phyloP scores from a whole-genome alignment of 2,113 vertebrate species.

The Mesitornis unicolor region DNA sequence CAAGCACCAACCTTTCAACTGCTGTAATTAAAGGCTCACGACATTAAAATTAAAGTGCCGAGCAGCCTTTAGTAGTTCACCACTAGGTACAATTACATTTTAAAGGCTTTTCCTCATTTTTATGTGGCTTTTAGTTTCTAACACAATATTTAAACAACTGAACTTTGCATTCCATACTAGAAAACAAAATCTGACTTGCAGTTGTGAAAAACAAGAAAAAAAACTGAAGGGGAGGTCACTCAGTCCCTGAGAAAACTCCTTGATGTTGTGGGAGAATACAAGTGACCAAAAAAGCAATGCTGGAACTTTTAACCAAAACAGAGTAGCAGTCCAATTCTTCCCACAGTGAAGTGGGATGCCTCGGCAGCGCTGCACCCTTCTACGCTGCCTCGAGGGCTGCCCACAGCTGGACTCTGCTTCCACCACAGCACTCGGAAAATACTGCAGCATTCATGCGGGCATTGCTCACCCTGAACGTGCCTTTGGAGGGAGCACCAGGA shows the following conservation, averaged over 20 bases:
- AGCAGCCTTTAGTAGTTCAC: background rate
- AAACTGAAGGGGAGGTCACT: background rate
- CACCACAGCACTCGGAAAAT: background rate
- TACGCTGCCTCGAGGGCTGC: rapidly evolving
- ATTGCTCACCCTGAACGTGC: background rate
- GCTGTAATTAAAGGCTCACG: constrained; percentile 25
- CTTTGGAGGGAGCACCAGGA: background rate
- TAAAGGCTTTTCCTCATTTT: background rate
- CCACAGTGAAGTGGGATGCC: rapidly evolving
- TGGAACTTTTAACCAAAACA: background rate
- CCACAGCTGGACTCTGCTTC: background rate
- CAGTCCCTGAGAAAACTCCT: no score
- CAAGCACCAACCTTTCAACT: constrained; percentile 43
- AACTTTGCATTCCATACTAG: background rate
- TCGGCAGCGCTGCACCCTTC: background rate
- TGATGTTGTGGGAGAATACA: background rate
- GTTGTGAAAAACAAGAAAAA: background rate
- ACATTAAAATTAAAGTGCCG: background rate
- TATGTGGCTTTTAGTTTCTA: background rate
- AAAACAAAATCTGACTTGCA: background rate
- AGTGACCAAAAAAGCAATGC: background rate
- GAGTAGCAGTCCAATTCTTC: rapidly evolving
- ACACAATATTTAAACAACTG: background rate
- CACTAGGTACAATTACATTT: background rate
- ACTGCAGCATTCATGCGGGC: rapidly evolving